phyloP scores from a whole-genome alignment of 37 sponge, comb jelly and placozoan species.

The Petrosia ficiformis region DNA sequence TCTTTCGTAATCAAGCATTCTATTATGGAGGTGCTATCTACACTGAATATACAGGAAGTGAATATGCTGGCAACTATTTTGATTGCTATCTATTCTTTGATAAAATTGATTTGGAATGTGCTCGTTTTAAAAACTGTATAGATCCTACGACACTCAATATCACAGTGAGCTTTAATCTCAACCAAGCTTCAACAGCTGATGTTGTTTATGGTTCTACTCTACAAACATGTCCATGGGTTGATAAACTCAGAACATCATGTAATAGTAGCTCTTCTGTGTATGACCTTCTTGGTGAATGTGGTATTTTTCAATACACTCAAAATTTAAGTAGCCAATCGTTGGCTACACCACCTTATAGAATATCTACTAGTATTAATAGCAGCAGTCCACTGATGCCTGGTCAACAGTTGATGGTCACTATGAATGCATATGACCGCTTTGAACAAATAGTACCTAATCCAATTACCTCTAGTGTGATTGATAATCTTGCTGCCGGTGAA shows the following conservation, averaged over 20 bases:
- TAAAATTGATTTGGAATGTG: neutral
- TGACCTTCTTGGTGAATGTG: neutral
- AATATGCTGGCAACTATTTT: neutral
- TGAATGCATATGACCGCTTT: conserved; percentile 21
- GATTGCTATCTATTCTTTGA: conserved; percentile 46
- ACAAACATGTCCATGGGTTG: conserved; percentile 40
- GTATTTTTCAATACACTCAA: conserved; percentile 11
- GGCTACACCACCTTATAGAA: conserved; percentile 7
- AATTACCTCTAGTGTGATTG: conserved; percentile 12
- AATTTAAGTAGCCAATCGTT: neutral
- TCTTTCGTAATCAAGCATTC: too few species aligned
- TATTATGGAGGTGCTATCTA: conserved; percentile 44
- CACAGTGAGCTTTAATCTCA: conserved; percentile 14
- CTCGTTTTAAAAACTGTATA: neutral
- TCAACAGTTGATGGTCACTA: neutral
- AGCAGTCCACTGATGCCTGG: conserved; percentile 8
- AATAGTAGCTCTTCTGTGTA: neutral
- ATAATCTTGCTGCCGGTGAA: neutral
- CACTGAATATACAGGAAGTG: neutral
- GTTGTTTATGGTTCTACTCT: conserved; percentile 40
- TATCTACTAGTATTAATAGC: neutral
- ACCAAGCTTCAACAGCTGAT: conserved; percentile 17
- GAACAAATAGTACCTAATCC: conserved; percentile 1
- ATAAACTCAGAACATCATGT: neutral
- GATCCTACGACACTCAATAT: conserved; percentile 7